Base-by-base conservation (phyloP, 2,113 vertebrate species). In the Malurus melanocephalus region DNA sequence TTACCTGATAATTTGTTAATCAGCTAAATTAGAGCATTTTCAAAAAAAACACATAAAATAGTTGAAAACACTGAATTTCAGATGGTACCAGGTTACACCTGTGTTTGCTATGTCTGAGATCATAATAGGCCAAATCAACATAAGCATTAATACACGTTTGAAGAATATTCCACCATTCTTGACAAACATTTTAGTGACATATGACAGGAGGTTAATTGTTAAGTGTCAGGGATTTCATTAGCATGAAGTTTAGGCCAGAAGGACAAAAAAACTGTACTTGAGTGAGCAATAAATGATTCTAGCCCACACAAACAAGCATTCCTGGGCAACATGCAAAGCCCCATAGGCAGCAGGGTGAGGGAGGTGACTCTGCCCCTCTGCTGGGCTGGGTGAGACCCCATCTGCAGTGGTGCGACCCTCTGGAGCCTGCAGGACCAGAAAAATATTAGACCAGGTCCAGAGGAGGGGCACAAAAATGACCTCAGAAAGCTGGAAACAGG, bases 221-320 rank as follows among this genome's bases (percentile, higher is more conserved):
- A 14, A 8, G 11, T 20, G 26, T 4, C 30, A 69, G 21, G 4
- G 13, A 76, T 81, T 80, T 67, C 15, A 35, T 42, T 43, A 65
- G 27, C 17, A 9, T 40, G 46, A 40, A 9, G 0, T 23, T 4
- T 42, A 18, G 5, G 10, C 57, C 16, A 68, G 45, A 85, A 72
- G 10, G 11, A 46, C 21, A 64, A 71, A 74, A 55, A 60, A 59
- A 3, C 19, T 32, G 3, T 7, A 32, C 12, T 6, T 23, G 30
- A 60, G 5, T 7, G 1, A 1, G 19, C 28, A 71, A 9, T 4
- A 19, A 35, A 14, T 0, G 0, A 9, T n/a, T 3, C 1, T 16
- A 66, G 35, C 7, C 28, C n/a, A 71, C 28, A 26, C 3, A 16
- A 22, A 24, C 8, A 73, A 26, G 9, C 0, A 0, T 32, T 8